Evolutionary conservation across 64 coral and sea anemone genomes (phyloP).

Genomic region (Porites lutea): DNA sequence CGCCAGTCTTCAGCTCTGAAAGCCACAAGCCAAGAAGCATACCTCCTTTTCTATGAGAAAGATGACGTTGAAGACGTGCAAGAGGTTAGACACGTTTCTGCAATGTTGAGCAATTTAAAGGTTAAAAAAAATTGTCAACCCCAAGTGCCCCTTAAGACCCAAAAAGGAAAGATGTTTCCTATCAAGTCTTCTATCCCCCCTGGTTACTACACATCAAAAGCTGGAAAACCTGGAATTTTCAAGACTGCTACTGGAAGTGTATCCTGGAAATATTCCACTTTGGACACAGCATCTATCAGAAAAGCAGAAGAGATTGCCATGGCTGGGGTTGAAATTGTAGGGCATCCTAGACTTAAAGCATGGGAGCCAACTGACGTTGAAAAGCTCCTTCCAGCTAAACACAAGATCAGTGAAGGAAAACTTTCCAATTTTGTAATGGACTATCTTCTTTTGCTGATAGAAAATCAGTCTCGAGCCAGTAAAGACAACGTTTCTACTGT

Average conservation of each 20-base stretch:
- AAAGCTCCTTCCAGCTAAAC: neutral
- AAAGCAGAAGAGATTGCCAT: slow-evolving; percentile 1
- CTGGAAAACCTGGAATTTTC: no score
- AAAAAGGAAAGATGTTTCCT: no score
- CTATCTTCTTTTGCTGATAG: neutral
- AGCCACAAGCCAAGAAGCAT: neutral
- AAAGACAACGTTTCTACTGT: no score
- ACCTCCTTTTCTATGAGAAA: slow-evolving; percentile 3
- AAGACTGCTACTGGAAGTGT: no score
- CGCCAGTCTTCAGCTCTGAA: neutral
- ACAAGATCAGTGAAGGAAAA: neutral
- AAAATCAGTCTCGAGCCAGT: no score
- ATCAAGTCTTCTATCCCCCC: no score
- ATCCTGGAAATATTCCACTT: no score
- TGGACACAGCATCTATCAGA: no score
- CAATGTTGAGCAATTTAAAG: no score
- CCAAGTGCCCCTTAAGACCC: no score
- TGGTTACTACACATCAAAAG: no score
- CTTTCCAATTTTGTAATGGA: neutral
- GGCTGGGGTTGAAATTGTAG: neutral
- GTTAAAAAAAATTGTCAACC: neutral
- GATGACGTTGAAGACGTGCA: neutral
- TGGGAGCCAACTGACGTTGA: no score
- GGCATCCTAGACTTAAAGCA: neutral
- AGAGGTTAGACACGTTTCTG: neutral